Evolutionary conservation across 35 echinoderm and acorn worm genomes (phyloP), one percentile per base, ranked within the genome.

Genomic region (Eucidaris tribuloides): DNA sequence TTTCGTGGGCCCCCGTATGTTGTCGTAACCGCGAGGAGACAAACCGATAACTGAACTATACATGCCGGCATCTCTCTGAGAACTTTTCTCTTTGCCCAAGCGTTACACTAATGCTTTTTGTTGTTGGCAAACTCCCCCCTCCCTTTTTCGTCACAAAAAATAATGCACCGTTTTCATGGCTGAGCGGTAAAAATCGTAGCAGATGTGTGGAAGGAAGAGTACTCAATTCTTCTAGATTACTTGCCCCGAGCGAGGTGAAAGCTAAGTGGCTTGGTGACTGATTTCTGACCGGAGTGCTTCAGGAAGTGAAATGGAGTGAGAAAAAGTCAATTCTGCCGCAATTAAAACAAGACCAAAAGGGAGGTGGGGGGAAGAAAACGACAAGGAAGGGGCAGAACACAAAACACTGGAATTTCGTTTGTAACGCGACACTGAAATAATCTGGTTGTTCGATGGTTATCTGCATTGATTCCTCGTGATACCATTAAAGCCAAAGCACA

Each of bases 311-410:
- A 74, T 74, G 68, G 68, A 74, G 68, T 74, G 68, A 74, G 68
- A 74, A 74, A 74, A 74, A 74, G 68, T 74, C 68, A 74, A 74
- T 74, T 74, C 68, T 74, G 68, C 68, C 33, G 37, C 68, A 74
- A 74, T 74, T 42, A 74, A 74, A 74, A 74, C 68, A 74, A 74
- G 68, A 44, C 68, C 35, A 42, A 9, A 42, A 20, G 5, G 14
- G 68, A 22, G 2, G 68, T 9, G 30, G 68, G 68, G 48, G n/a
- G 64, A 2, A 68, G 28, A 7, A 68, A 44, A 22, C 38, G 5
- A 44, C 2, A 74, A 35, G 66, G 37, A 9, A 43, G 66, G 40
- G 41, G 36, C 7, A n/a, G n/a, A n/a, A n/a, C n/a, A n/a, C n/a
- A n/a, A n/a, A n/a, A n/a, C n/a, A n/a, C n/a, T n/a, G n/a, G n/a